Conservation (phyloP, 2,113 vertebrate species). For the Cervus canadensis region DNA sequence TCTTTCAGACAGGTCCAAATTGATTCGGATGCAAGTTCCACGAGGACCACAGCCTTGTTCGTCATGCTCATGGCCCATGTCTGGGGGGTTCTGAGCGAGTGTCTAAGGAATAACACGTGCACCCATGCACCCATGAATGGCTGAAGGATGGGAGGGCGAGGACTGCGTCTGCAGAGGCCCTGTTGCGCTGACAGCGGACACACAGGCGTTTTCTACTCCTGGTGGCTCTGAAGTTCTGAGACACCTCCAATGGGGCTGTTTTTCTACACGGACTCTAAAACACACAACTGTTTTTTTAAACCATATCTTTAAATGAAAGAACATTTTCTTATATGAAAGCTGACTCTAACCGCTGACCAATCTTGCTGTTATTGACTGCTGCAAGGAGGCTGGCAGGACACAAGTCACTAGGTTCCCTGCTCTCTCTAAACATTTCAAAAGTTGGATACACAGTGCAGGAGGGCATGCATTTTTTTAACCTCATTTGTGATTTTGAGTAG, state of each 20-base stretch:
- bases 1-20: background rate
- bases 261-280: background rate
- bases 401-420: background rate
- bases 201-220: background rate
- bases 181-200: rapidly evolving
- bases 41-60: background rate
- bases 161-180: background rate
- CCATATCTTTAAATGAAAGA: background rate
- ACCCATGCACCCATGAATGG: rapidly evolving
- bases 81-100: background rate
- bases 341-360: background rate
- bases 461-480: background rate
- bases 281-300: background rate
- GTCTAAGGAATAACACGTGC: background rate
- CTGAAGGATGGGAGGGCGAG: background rate
- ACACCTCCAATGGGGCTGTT: background rate
- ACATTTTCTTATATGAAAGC: background rate
- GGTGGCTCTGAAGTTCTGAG: background rate
- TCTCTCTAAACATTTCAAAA: background rate
- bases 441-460: background rate
- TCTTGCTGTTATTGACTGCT: background rate
- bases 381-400: background rate
- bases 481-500: conserved; percentile 68
- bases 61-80: background rate
- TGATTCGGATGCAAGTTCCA: background rate